Conservation (phyloP, 1,140 invertebrate species). For the Cyphomyrmex costatus region DNA sequence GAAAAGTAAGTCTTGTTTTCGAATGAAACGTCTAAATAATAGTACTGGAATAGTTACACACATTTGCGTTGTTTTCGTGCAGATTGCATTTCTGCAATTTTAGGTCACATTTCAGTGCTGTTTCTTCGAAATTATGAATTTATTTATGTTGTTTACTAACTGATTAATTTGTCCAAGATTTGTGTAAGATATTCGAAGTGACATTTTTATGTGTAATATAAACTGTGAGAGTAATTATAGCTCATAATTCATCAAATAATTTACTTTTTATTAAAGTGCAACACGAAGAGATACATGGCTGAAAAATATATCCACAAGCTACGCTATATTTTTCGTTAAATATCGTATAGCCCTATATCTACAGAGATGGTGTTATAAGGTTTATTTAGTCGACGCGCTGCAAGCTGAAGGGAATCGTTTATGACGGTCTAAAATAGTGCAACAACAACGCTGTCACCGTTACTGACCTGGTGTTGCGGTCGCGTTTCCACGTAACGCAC, state of each 20-base stretch:
- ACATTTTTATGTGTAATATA: neutral
- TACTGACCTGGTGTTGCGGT: constrained; percentile 36
- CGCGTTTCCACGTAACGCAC: constrained; percentile 26
- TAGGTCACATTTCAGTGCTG: constrained; percentile 11
- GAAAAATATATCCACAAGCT: constrained; percentile 47
- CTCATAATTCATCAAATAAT: neutral
- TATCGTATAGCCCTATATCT: constrained; percentile 6
- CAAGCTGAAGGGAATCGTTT: constrained; percentile 69
- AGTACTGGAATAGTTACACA: neutral
- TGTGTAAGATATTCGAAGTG: neutral
- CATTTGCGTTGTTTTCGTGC: constrained; percentile 22
- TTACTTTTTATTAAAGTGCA: neutral
- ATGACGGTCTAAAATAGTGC: constrained; percentile 55
- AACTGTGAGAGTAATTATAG: neutral
- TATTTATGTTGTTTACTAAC: neutral
- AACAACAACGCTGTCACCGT: constrained; percentile 6
- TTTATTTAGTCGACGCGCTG: constrained; percentile 69
- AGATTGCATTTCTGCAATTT: constrained; percentile 14
- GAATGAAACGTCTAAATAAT: constrained; percentile 12
- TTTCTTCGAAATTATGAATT: constrained; percentile 3
- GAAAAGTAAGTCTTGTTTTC: constrained; percentile 29
- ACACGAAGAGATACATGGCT: neutral
- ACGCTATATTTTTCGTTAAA: constrained; percentile 23
- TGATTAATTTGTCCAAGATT: neutral
- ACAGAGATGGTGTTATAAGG: constrained; percentile 69